Evolutionary conservation across 37 sponge, comb jelly and placozoan species (phyloP).

Genomic region (Tethya wilhelma): DNA sequence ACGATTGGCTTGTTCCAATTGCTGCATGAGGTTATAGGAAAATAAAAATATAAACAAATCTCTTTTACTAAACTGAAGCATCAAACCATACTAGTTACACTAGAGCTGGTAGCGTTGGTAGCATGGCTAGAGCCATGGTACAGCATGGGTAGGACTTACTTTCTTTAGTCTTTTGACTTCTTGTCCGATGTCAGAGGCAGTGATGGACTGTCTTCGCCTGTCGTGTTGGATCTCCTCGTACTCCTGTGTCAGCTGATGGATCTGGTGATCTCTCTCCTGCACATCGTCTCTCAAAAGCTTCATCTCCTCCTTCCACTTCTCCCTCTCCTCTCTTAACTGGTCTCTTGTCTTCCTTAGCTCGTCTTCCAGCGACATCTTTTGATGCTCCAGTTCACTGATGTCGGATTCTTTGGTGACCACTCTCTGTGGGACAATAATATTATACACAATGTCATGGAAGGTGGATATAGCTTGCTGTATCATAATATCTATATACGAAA

Average conservation of each 20-base stretch:
- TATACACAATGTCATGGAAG: no score
- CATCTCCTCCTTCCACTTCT: constrained; percentile 21
- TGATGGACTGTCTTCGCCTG: constrained; percentile 22
- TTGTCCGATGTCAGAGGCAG: constrained; percentile 29
- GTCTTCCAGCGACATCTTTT: not conserved
- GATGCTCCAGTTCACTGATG: not conserved
- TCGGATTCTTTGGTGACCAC: no score
- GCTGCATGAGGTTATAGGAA: constrained; percentile 4
- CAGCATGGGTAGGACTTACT: constrained; percentile 28
- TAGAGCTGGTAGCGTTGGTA: no score
- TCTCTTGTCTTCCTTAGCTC: constrained; percentile 40
- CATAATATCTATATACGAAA: no score
- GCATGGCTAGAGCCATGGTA: no score
- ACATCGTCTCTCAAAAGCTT: constrained; percentile 21
- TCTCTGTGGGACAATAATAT: no score
- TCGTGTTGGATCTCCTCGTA: constrained; percentile 32
- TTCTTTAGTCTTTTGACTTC: constrained; percentile 51
- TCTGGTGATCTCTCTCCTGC: constrained; percentile 13
- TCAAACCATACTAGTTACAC: no score
- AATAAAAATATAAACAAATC: not conserved
- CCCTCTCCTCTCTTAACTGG: constrained; percentile 28
- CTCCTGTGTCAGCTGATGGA: constrained; percentile 35
- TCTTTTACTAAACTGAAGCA: not conserved
- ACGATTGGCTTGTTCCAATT: constrained; percentile 24
- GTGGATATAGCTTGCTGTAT: no score